Conservation (phyloP, 1,140 invertebrate species). For the Gonioctena quinquepunctata region DNA sequence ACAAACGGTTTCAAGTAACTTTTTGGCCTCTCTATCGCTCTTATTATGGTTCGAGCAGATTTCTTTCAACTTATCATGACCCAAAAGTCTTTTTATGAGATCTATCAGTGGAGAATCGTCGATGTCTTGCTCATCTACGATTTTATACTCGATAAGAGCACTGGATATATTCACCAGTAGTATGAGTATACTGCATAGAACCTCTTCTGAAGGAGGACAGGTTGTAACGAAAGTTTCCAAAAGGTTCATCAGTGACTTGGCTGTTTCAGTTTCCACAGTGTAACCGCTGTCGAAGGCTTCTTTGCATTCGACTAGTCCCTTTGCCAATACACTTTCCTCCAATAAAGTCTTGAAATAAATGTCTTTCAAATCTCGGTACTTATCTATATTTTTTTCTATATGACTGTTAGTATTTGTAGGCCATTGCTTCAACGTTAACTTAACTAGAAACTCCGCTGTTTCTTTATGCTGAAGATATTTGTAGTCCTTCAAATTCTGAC, state of each 20-base stretch:
- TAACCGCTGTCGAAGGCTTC: background rate
- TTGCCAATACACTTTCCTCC: conserved; percentile 21
- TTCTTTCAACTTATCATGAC: background rate
- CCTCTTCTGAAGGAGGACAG: background rate
- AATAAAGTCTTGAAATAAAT: conserved; percentile 38
- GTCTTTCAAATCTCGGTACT: conserved; percentile 26
- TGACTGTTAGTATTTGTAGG: conserved; percentile 17
- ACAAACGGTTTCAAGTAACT: conserved; percentile 2
- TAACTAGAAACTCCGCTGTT: conserved; percentile 40
- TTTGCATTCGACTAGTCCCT: conserved; percentile 13
- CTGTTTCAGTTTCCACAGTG: conserved; percentile 13
- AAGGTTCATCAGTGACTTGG: conserved; percentile 14
- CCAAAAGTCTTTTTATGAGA: conserved; percentile 21
- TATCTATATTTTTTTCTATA: background rate
- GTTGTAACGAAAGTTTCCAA: conserved; percentile 16
- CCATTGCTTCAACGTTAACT: conserved; percentile 46
- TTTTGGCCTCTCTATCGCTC: conserved; percentile 18
- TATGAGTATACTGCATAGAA: conserved; percentile 20
- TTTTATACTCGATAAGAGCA: conserved; percentile 18
- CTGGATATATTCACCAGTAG: conserved; percentile 31
- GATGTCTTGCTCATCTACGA: conserved; percentile 18
- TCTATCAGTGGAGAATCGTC: conserved; percentile 10
- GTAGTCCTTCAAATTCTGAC: conserved; percentile 24
- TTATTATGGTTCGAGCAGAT: conserved; percentile 15
- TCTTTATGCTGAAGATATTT: conserved; percentile 24